Evolutionary conservation across 2,888 invertebrate genomes (phyloP).

Genomic region (Mimachlamys varia): DNA sequence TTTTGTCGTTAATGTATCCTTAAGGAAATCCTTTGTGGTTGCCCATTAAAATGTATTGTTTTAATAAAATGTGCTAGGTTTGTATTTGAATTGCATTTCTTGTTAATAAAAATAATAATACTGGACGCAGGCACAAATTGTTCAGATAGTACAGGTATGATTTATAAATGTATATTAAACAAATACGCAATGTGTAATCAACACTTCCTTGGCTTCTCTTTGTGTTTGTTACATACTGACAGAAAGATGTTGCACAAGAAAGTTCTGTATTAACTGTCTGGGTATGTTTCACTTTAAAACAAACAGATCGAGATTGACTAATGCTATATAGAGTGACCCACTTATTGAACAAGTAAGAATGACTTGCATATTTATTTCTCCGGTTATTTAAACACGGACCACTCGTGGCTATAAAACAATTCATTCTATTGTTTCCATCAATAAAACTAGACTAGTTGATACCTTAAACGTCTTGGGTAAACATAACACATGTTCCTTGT

Average conservation of each 20-base stretch:
- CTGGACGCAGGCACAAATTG: no score
- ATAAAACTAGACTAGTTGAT: background rate
- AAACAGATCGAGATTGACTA: background rate
- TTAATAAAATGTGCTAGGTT: background rate
- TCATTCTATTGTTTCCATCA: background rate
- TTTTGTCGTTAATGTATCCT: background rate
- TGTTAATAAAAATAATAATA: no score
- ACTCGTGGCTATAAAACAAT: background rate
- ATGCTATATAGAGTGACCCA: background rate
- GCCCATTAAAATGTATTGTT: background rate
- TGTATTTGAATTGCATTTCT: no score
- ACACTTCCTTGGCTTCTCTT: no score
- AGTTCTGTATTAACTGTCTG: background rate
- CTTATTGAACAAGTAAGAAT: background rate
- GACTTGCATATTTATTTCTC: background rate
- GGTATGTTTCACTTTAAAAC: background rate
- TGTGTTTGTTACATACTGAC: no score
- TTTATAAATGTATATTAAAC: no score
- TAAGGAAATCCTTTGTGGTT: background rate
- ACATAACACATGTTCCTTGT: background rate
- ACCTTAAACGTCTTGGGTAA: background rate
- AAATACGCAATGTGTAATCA: no score
- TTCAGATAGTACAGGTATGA: no score
- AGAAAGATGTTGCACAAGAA: no score
- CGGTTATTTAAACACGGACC: background rate